phyloP scores from a whole-genome alignment of 1,140 invertebrate species.

The Tenebrio molitor region DNA sequence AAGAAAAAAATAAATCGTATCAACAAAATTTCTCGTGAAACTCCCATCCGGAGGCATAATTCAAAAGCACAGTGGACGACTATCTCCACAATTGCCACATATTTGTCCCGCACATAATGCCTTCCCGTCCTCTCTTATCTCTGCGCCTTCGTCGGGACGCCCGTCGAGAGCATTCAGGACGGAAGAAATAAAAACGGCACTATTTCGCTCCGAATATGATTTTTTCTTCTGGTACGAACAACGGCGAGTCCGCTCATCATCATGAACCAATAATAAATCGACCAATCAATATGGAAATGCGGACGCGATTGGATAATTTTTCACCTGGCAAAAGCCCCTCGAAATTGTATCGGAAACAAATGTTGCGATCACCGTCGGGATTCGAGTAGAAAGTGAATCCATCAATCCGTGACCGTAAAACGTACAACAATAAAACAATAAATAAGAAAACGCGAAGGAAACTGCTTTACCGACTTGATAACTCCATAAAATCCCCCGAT shows the following conservation, averaged over 20 bases:
- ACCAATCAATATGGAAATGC: constrained; percentile 36
- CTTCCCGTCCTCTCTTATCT: constrained; percentile 47
- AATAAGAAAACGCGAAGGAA: not conserved
- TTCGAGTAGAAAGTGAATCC: constrained; percentile 20
- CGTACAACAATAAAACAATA: constrained; percentile 17
- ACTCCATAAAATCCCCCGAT: not conserved
- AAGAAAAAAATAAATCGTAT: constrained; percentile 34
- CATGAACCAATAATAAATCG: constrained; percentile 11
- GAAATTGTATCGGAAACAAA: constrained; percentile 19
- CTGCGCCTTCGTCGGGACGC: constrained; percentile 40
- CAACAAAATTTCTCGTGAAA: constrained; percentile 34
- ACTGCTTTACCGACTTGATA: not conserved
- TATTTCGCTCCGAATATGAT: constrained; percentile 13
- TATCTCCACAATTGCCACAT: constrained; percentile 52
- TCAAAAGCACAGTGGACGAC: constrained; percentile 44
- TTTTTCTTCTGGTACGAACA: constrained; percentile 13
- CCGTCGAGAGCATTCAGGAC: constrained; percentile 32
- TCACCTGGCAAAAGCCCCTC: constrained; percentile 11
- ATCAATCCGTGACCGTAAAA: not conserved
- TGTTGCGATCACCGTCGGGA: constrained; percentile 21
- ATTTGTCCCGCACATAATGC: constrained; percentile 51
- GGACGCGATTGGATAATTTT: constrained; percentile 37
- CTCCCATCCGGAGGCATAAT: constrained; percentile 46
- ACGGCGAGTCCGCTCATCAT: not conserved
- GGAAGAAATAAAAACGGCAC: constrained; percentile 31